Percentiles rank a stretch among this genome's conserved stretches.
phyloP scores from a whole-genome alignment of 2,113 vertebrate genomes.

The Varanus salvator region DNA sequence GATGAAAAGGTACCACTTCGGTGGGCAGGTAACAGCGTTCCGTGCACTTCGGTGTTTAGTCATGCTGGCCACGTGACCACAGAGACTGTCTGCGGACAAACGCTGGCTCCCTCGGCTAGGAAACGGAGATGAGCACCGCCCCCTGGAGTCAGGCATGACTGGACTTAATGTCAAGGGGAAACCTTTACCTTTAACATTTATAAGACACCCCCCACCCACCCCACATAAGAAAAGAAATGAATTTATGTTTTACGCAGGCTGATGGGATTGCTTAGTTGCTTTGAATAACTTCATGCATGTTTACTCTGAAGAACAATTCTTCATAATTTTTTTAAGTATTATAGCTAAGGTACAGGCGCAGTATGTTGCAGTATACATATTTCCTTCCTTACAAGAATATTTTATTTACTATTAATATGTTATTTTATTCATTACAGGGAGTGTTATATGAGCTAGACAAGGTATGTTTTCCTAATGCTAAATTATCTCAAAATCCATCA shows the following conservation, averaged over 20 bases:
- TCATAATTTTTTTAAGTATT: neutral
- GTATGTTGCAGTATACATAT: neutral
- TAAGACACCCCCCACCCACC: too few relatives aligned
- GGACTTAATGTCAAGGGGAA: too few relatives aligned
- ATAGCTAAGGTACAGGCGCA: neutral
- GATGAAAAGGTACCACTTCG: too few relatives aligned
- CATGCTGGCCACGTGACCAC: too few relatives aligned
- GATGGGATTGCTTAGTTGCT: neutral
- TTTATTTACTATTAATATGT: slow-evolving; percentile 41
- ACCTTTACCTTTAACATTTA: too few relatives aligned
- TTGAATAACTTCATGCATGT: neutral
- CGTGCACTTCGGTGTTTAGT: too few relatives aligned
- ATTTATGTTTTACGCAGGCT: neutral
- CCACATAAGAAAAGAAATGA: neutral
- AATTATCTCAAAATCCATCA: neutral
- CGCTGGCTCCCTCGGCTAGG: too few relatives aligned
- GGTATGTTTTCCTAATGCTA: slow-evolving; percentile 77
- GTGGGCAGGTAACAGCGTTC: too few relatives aligned
- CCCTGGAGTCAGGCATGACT: too few relatives aligned
- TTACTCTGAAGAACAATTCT: neutral
- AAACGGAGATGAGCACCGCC: too few relatives aligned
- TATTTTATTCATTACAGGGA: slow-evolving; percentile 81
- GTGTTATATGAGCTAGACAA: slow-evolving; percentile 98
- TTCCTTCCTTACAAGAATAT: neutral
- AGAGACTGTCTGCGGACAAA: too few relatives aligned